These are phyloP conservation scores for Lithophane semibrunnea DNA, from an alignment of 2,888 invertebrate genomes.

Conservation along the genomic window DNA sequence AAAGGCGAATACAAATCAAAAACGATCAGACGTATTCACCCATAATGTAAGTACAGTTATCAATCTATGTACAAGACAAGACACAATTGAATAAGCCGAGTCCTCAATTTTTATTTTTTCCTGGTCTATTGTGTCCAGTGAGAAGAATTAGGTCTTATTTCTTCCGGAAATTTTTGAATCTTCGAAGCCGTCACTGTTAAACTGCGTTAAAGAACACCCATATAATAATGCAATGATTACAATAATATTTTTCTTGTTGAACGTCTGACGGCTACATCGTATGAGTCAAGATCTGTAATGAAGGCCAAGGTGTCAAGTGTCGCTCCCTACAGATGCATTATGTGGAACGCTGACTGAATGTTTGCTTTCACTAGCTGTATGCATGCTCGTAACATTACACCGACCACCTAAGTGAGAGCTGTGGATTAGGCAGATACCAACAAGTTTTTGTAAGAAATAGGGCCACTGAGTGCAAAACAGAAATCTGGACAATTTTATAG, in stretches of 20 bases:
- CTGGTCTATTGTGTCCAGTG: constrained; percentile 46
- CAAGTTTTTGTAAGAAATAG: constrained; percentile 12
- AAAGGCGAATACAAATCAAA: constrained; percentile 71
- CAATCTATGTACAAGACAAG: constrained; percentile 61
- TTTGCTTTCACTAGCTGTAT: constrained; percentile 87
- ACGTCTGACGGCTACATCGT: constrained; percentile 48
- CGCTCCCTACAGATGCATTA: constrained; percentile 83
- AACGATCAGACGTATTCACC: constrained; percentile 61
- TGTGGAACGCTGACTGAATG: constrained; percentile 83
- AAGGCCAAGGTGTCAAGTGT: constrained; percentile 87
- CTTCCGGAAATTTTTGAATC: constrained; percentile 24
- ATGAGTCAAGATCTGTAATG: constrained; percentile 71
- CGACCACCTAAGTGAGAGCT: constrained; percentile 72
- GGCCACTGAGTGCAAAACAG: constrained; percentile 1
- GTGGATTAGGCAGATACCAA: constrained; percentile 49
- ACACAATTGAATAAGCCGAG: constrained; percentile 55
- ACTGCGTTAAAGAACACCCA: constrained; percentile 22
- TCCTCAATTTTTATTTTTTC: constrained; percentile 28
- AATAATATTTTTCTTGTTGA: constrained; percentile 54
- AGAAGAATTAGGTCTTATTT: constrained; percentile 42
- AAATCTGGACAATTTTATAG: constrained; percentile 18
- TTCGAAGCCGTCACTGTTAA: not conserved
- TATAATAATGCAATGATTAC: constrained; percentile 42
- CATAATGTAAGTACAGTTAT: constrained; percentile 56
- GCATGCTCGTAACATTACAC: constrained; percentile 86